Base-by-base conservation (phyloP, 2,797 vertebrate species). In the Sebastes taczanowskii region DNA sequence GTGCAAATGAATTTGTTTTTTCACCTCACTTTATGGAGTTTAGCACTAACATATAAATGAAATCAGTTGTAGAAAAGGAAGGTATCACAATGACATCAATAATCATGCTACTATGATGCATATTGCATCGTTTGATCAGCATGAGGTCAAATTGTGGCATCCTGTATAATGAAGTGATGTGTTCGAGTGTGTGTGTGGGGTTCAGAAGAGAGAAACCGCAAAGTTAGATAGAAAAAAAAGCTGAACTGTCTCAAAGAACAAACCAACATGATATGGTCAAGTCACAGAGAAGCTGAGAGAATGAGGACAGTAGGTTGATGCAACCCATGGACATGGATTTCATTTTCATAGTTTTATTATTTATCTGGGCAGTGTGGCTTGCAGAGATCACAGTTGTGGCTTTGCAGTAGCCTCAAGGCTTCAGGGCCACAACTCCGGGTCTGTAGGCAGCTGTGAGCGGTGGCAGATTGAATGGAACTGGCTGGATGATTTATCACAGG, bases 401-500 rank as follows among this genome's bases (percentile, higher is more conserved):
- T 86, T 78, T 86, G 77, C 60, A 56, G 34, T 65, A 52, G 71
- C 81, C 84, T 85, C 32, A 13, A 84, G 82, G 71, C 81, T 84
- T 68, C 68, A 59, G 46, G 67, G 71, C 84, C 74, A 38, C 53
- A 69, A 32, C 76, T 81, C 30, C 52, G 52, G 56, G 55, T 86
- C 86, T 81, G 77, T 78, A 78, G 74, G 81, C 85, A 81, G 81
- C 86, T 86, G 81, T 75, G 81, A 91, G 75, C 38, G 78, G 74
- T 91, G 79, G 69, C 85, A 91, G 85, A 87, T 88, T 86, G 89
- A 91, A 91, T 83, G 65, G 73, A 91, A 83, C 42, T 90, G 78
- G 83, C 77, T 88, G 81, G 81, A 78, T 94, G 93, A 94, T 93
- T 92, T 91, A 93, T 92, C 85, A 81, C 81, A 71, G 73, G 87